Evolutionary conservation across 1,140 invertebrate genomes (phyloP).

Genomic region (Euwallacea similis): DNA sequence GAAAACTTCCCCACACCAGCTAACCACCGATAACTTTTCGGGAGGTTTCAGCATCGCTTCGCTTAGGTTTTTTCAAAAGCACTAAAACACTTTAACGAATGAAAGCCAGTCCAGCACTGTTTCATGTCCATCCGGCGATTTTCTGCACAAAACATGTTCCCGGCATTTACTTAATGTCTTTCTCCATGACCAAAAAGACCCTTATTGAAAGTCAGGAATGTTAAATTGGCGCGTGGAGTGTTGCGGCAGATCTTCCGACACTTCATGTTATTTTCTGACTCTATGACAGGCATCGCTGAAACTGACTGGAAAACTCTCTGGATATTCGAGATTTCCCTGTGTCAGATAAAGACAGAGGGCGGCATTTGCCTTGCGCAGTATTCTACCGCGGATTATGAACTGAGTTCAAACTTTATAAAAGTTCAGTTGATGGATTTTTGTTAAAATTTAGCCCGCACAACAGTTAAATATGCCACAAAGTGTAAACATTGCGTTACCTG

Average conservation of each 20-base stretch:
- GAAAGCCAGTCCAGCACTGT: conserved; percentile 16
- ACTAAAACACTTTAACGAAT: conserved; percentile 17
- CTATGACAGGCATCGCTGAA: conserved; percentile 27
- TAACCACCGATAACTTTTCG: conserved; percentile 8
- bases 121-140: conserved; percentile 11
- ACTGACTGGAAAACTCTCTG: conserved; percentile 22
- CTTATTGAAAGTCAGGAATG: conserved; percentile 15
- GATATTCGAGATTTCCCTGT: conserved; percentile 5
- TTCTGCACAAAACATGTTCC: conserved; percentile 8
- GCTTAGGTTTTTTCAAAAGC: conserved; percentile 19
- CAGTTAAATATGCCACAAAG: conserved; percentile 23
- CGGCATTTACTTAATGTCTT: conserved; percentile 9
- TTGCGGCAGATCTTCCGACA: neutral
- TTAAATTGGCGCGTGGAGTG: conserved; percentile 5
- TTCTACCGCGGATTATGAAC: conserved; percentile 29
- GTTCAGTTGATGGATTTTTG: conserved; percentile 18
- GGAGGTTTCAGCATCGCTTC: conserved; percentile 3
- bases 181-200: neutral
- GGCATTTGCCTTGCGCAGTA: conserved; percentile 20
- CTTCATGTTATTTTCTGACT: conserved; percentile 22
- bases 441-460: conserved; percentile 11
- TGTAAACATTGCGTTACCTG: conserved; percentile 10
- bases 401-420: conserved; percentile 34
- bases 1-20: neutral
- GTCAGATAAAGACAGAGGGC: conserved; percentile 10